Evolutionary conservation across 2,888 invertebrate species (phyloP).

Genomic region (Caenorhabditis panamensis): DNA sequence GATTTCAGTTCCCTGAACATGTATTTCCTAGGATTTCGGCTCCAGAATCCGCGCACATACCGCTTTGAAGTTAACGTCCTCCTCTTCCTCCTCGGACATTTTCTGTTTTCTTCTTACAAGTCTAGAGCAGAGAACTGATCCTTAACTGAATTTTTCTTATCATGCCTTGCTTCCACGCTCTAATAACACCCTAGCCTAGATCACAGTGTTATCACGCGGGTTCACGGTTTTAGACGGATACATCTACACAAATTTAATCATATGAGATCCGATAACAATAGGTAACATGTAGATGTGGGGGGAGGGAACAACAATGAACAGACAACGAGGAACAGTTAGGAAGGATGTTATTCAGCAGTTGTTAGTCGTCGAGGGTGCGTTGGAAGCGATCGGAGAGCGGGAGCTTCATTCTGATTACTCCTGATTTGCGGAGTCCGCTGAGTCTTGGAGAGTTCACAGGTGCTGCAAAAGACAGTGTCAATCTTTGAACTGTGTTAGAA

Average conservation of each 20-base stretch:
- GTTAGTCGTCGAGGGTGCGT: conserved; percentile 7
- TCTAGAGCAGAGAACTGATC: no score
- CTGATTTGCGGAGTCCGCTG: conserved; percentile 20
- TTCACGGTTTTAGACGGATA: no score
- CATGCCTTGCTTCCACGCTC: no score
- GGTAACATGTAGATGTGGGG: conserved; percentile 1
- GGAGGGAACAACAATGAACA: background rate
- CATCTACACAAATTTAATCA: background rate
- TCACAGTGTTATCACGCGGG: no score
- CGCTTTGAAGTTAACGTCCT: conserved; percentile 52
- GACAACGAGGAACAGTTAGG: conserved; percentile 6
- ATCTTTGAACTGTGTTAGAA: background rate
- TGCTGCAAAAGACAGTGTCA: background rate
- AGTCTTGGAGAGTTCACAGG: conserved; percentile 13
- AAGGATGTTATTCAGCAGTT: background rate
- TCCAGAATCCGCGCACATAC: conserved; percentile 12
- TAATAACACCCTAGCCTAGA: no score
- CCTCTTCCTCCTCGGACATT: conserved; percentile 62
- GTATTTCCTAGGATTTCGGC: conserved; percentile 1
- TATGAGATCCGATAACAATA: background rate
- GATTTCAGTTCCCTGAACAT: conserved; percentile 56
- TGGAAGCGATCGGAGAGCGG: conserved; percentile 31
- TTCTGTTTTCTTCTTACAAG: no score
- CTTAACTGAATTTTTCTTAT: no score
- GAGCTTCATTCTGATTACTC: background rate